phyloP scores from a whole-genome alignment of 2,888 invertebrate genomes.

The Drosophila antonietae region DNA sequence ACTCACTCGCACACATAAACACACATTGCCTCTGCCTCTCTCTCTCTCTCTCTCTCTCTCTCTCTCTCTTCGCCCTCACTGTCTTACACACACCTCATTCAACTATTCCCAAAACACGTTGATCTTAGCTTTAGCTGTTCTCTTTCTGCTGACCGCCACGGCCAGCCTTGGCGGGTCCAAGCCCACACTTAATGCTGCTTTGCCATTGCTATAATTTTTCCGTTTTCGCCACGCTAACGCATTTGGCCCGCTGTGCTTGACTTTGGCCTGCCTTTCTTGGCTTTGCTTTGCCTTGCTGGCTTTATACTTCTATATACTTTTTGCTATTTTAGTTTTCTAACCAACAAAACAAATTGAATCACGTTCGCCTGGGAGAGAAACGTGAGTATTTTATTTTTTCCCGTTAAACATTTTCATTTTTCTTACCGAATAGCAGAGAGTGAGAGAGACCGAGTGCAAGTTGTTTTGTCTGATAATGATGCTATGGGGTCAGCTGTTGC shows the following conservation, averaged over 20 bases:
- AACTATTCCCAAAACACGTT: slow-evolving; percentile 30
- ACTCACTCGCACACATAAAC: background rate
- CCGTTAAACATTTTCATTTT: slow-evolving; percentile 77
- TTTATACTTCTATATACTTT: slow-evolving; percentile 60
- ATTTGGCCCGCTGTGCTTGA: slow-evolving; percentile 26
- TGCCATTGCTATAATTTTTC: slow-evolving; percentile 65
- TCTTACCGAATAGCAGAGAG: slow-evolving; percentile 42
- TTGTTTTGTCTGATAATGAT: slow-evolving; percentile 74
- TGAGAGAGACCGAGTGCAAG: slow-evolving; percentile 47
- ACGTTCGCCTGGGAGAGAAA: slow-evolving; percentile 78
- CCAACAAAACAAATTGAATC: slow-evolving; percentile 82
- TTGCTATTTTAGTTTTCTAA: slow-evolving; percentile 79
- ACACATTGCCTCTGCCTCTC: background rate
- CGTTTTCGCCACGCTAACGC: slow-evolving; percentile 59
- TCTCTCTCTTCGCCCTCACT: background rate
- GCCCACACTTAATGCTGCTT: slow-evolving; percentile 55
- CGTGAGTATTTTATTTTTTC: slow-evolving; percentile 82
- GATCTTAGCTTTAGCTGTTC: slow-evolving; percentile 61
- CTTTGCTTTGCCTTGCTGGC: slow-evolving; percentile 39
- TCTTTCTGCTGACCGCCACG: slow-evolving; percentile 32
- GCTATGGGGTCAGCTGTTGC: slow-evolving; percentile 61
- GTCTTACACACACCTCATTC: background rate
- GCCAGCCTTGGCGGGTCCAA: slow-evolving; percentile 6
- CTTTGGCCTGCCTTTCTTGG: slow-evolving; percentile 27
- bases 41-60: background rate